Conservation (phyloP, 2,888 invertebrate species). For the Metopia argyrocephala region DNA sequence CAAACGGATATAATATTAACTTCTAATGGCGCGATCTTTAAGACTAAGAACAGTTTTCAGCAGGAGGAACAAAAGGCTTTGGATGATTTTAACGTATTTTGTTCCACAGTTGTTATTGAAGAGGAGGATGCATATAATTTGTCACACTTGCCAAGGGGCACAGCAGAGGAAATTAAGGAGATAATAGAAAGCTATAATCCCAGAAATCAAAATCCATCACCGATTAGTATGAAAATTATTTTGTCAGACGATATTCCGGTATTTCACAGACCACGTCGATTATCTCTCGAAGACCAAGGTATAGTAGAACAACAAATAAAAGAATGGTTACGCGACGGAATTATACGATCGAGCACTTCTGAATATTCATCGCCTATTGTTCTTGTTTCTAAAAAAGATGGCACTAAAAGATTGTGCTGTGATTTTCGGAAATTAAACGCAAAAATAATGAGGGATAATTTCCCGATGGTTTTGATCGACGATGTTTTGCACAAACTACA, state of each 20-base stretch:
- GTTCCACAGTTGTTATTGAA: background rate
- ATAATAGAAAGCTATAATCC: background rate
- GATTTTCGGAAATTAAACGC: slow-evolving; percentile 68
- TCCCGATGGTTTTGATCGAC: slow-evolving; percentile 53
- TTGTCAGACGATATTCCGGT: slow-evolving; percentile 52
- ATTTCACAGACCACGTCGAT: slow-evolving; percentile 50
- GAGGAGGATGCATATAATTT: background rate
- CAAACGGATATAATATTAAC: too few relatives aligned
- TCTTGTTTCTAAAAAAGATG: slow-evolving; percentile 66
- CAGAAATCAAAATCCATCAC: slow-evolving; percentile 7
- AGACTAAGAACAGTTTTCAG: too few relatives aligned
- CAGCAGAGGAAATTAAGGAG: background rate
- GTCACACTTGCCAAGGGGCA: background rate
- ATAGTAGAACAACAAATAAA: slow-evolving; percentile 68
- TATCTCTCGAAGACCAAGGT: slow-evolving; percentile 48
- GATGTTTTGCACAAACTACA: slow-evolving; percentile 49
- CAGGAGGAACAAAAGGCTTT: too few relatives aligned
- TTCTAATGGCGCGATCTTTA: too few relatives aligned
- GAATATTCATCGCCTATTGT: slow-evolving; percentile 69
- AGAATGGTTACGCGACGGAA: slow-evolving; percentile 70
- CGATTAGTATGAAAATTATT: slow-evolving; percentile 53
- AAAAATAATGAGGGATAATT: slow-evolving; percentile 46
- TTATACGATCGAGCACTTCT: slow-evolving; percentile 70
- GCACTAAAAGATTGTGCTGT: slow-evolving; percentile 64
- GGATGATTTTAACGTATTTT: background rate